phyloP scores from a whole-genome alignment of 2,797 vertebrate species.

The Semotilus atromaculatus region DNA sequence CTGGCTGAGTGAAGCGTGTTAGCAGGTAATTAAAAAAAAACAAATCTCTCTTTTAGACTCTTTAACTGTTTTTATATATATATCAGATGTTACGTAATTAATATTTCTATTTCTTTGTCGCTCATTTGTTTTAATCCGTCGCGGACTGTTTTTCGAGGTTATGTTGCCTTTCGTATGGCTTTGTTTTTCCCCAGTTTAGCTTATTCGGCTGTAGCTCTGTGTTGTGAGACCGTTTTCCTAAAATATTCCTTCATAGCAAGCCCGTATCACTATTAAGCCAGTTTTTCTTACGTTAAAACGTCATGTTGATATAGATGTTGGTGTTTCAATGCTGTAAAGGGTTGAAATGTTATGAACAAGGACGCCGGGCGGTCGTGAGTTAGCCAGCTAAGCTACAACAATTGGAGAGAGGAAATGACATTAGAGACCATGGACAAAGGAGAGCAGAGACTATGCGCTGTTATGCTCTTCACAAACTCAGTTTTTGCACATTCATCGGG shows the following conservation, averaged over 20 bases:
- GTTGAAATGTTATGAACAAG: slow-evolving; percentile 16
- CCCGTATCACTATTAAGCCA: not conserved
- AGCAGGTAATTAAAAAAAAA: slow-evolving; percentile 81
- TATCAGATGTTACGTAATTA: not conserved
- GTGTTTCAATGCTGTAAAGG: not conserved
- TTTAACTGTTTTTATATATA: not conserved
- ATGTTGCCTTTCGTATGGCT: slow-evolving; percentile 47
- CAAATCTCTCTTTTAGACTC: slow-evolving; percentile 48
- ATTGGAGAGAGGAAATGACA: slow-evolving; percentile 53
- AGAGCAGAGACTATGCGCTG: slow-evolving; percentile 14
- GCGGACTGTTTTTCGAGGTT: not conserved
- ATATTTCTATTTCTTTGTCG: fast-evolving
- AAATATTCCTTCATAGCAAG: not conserved
- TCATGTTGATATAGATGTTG: not conserved
- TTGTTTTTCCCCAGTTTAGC: slow-evolving; percentile 69
- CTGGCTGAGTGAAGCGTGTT: slow-evolving; percentile 81
- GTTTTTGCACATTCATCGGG: not conserved
- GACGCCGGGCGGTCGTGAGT: slow-evolving; percentile 42
- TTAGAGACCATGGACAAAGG: slow-evolving; percentile 42
- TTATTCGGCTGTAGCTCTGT: slow-evolving; percentile 69
- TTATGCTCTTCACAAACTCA: not conserved
- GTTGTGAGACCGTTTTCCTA: slow-evolving; percentile 69
- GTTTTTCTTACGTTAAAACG: not conserved
- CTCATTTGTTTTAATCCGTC: slow-evolving; percentile 1
- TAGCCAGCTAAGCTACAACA: slow-evolving; percentile 51